Percentiles rank a stretch among this genome's conserved stretches.
phyloP scores from a whole-genome alignment of 2,797 vertebrate genomes.

The Vipera latastei region DNA sequence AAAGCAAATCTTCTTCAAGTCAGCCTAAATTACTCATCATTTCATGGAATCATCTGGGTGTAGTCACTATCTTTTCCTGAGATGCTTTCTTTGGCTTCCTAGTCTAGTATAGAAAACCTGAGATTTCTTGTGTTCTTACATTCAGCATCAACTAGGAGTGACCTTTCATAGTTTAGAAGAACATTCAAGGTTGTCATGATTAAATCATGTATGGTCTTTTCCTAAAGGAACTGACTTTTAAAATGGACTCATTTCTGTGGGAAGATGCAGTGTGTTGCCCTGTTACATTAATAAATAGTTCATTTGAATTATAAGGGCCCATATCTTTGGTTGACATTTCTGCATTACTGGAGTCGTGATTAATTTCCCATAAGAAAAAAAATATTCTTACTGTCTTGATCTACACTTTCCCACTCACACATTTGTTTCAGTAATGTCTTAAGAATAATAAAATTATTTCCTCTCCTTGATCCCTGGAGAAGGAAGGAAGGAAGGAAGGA shows the following conservation, averaged over 20 bases:
- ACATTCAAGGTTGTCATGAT: neutral
- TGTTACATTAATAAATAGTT: constrained; percentile 50
- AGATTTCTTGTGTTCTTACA: neutral
- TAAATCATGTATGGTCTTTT: neutral
- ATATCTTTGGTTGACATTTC: neutral
- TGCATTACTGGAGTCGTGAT: neutral
- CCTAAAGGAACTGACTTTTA: neutral
- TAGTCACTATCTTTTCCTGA: neutral
- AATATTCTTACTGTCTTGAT: neutral
- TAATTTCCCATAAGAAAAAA: neutral
- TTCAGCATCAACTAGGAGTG: neutral
- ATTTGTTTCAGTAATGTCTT: neutral
- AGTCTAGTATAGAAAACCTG: neutral
- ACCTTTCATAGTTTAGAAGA: neutral
- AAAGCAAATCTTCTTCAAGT: neutral
- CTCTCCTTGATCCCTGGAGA: neutral
- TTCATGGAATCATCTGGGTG: neutral
- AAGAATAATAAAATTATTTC: neutral
- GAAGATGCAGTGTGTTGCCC: constrained; percentile 41
- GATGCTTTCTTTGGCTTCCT: neutral
- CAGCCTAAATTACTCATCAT: neutral
- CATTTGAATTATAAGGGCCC: neutral
- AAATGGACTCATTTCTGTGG: neutral
- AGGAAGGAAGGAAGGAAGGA: too few relatives aligned
- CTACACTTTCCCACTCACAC: neutral